phyloP scores from a whole-genome alignment of 2,888 invertebrate genomes.

The Troides oblongomaculatus region DNA sequence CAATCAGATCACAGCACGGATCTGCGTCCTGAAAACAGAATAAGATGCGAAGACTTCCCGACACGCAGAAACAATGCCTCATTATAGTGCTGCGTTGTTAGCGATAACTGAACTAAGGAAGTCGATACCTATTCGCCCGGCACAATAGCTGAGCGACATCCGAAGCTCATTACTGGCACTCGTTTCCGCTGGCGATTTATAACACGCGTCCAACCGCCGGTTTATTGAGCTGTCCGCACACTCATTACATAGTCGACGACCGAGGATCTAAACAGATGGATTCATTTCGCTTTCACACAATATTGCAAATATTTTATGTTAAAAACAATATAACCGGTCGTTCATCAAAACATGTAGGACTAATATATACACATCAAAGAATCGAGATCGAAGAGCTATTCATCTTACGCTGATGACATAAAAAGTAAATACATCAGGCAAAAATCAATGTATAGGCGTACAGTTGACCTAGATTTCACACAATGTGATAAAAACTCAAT shows the following conservation, averaged over 20 bases:
- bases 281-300: constrained; percentile 8
- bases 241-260: constrained; percentile 40
- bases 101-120: constrained; percentile 73
- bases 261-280: constrained; percentile 8
- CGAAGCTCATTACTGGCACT: constrained; percentile 77
- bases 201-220: constrained; percentile 61
- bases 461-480: too few relatives aligned
- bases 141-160: constrained; percentile 80
- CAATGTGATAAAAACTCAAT: too few relatives aligned
- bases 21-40: constrained; percentile 59
- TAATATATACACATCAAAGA: background rate
- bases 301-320: background rate
- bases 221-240: constrained; percentile 51
- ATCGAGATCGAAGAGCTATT: background rate
- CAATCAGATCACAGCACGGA: constrained; percentile 53
- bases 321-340: background rate
- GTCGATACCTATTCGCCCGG: constrained; percentile 77
- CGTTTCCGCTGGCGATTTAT: constrained; percentile 74
- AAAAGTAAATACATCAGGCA: background rate
- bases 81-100: constrained; percentile 64
- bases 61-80: constrained; percentile 65
- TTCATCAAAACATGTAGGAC: background rate
- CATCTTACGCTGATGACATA: background rate
- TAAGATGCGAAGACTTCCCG: constrained; percentile 60
- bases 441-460: background rate